Evolutionary conservation across 1,140 invertebrate species (phyloP).

Genomic region (Cotesia chilonis): DNA sequence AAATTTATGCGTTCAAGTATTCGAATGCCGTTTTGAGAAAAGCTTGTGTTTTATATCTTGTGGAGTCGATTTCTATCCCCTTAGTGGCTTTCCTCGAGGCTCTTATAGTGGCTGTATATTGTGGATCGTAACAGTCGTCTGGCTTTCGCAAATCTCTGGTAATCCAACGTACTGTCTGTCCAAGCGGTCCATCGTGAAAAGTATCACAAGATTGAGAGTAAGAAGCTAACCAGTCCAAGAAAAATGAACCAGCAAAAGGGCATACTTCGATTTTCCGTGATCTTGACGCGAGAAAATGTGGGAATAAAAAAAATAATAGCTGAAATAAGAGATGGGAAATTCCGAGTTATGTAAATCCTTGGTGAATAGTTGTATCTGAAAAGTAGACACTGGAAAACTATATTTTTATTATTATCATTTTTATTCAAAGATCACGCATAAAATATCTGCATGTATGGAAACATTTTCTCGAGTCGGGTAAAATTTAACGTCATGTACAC

Average conservation of each 20-base stretch:
- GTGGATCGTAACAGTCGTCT: slow-evolving; percentile 32
- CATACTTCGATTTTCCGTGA: slow-evolving; percentile 46
- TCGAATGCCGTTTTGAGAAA: slow-evolving; percentile 7
- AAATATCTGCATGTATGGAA: slow-evolving; percentile 3
- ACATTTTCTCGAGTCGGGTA: slow-evolving; percentile 14
- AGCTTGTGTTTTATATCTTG: slow-evolving; percentile 10
- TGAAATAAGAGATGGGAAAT: background rate
- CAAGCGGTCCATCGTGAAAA: slow-evolving; percentile 11
- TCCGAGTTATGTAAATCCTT: slow-evolving; percentile 14
- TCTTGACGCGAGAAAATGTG: background rate
- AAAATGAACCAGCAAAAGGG: slow-evolving; percentile 11
- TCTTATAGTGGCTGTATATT: background rate
- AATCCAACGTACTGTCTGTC: slow-evolving; percentile 44
- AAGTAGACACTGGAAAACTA: background rate
- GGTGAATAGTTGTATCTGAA: background rate
- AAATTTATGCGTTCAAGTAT: background rate
- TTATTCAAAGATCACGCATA: background rate
- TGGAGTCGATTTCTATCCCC: background rate
- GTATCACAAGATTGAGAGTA: background rate
- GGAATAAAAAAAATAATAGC: background rate
- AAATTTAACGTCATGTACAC: slow-evolving; percentile 32
- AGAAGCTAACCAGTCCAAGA: slow-evolving; percentile 24
- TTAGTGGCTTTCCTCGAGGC: slow-evolving; percentile 28
- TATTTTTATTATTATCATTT: background rate
- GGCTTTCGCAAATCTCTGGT: slow-evolving; percentile 47